A percentile compares a stretch with the other conserved stretches of the same genome.
These are phyloP conservation scores for Nudaria mundana DNA, from an alignment of 2,888 invertebrate genomes.

Conservation along the genomic window DNA sequence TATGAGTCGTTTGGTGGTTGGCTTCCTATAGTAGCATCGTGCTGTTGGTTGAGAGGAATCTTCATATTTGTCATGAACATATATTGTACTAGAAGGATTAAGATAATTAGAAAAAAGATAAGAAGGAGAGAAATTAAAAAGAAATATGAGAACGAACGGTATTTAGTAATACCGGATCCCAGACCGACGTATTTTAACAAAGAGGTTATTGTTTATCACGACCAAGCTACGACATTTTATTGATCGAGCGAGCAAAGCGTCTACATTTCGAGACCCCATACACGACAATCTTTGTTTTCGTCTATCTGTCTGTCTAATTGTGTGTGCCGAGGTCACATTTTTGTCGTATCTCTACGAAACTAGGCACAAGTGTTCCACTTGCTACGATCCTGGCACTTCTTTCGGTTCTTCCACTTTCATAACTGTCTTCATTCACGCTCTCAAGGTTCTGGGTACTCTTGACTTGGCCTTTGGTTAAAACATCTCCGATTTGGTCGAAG, in stretches of 20 bases:
- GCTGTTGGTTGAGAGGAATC: slow-evolving; percentile 56
- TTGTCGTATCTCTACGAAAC: too few species aligned
- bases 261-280: slow-evolving; percentile 18
- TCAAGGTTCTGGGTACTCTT: too few species aligned
- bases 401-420: too few species aligned
- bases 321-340: too few species aligned
- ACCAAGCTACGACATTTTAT: not conserved
- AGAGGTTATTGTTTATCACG: slow-evolving; percentile 10
- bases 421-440: too few species aligned
- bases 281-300: too few species aligned
- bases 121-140: slow-evolving; percentile 40
- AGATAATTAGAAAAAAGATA: slow-evolving; percentile 34
- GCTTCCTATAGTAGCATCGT: slow-evolving; percentile 54
- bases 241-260: too few species aligned
- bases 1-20: slow-evolving; percentile 60
- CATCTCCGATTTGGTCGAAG: too few species aligned
- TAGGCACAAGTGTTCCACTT: too few species aligned
- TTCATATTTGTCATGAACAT: slow-evolving; percentile 49
- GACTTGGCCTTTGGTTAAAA: too few species aligned
- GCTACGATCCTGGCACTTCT: too few species aligned
- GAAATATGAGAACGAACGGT: slow-evolving; percentile 27
- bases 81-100: slow-evolving; percentile 45
- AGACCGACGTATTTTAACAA: slow-evolving; percentile 13
- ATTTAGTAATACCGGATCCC: slow-evolving; percentile 51
- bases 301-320: too few species aligned